A percentile compares a stretch with the other conserved stretches of the same genome.
Conservation (phyloP, 1,140 invertebrate genomes). For the Vanessa tameamea region DNA sequence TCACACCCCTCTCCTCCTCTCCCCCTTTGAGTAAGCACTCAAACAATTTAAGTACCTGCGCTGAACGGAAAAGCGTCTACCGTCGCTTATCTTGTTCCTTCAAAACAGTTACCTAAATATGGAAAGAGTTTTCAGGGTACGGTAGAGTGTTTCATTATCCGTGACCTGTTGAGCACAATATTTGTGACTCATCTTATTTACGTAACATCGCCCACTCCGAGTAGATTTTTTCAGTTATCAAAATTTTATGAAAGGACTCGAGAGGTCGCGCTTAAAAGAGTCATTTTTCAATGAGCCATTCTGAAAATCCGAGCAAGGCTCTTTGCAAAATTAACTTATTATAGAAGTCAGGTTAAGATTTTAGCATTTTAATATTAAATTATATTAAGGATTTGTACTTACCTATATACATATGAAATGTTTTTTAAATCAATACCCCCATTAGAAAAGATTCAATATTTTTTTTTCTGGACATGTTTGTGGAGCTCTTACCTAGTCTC, state of each 20-base stretch:
- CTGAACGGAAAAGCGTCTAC: conserved; percentile 53
- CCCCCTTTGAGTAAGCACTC: conserved; percentile 57
- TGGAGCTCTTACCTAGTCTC: conserved; percentile 56
- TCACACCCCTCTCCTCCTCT: conserved; percentile 36
- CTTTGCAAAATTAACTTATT: conserved; percentile 3
- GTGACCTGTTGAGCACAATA: conserved; percentile 74
- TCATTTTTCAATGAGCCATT: conserved; percentile 4
- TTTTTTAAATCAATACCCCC: not conserved
- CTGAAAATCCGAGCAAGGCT: conserved; percentile 1
- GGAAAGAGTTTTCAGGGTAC: conserved; percentile 60
- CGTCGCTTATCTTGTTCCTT: conserved; percentile 60
- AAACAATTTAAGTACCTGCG: conserved; percentile 52
- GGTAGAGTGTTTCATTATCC: conserved; percentile 70
- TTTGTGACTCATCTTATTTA: conserved; percentile 67
- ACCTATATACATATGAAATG: not conserved
- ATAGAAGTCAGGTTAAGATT: not conserved
- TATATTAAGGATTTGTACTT: not conserved
- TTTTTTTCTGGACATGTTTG: conserved; percentile 31
- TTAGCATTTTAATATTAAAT: not conserved
- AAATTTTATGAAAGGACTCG: conserved; percentile 44
- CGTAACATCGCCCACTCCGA: conserved; percentile 46
- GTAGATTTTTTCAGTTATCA: conserved; percentile 42
- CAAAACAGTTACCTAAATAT: conserved; percentile 71
- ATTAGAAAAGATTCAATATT: not conserved
- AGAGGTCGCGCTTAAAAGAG: conserved; percentile 2